Conservation (phyloP, 2,113 vertebrate genomes). For the Vireo altiloquus region DNA sequence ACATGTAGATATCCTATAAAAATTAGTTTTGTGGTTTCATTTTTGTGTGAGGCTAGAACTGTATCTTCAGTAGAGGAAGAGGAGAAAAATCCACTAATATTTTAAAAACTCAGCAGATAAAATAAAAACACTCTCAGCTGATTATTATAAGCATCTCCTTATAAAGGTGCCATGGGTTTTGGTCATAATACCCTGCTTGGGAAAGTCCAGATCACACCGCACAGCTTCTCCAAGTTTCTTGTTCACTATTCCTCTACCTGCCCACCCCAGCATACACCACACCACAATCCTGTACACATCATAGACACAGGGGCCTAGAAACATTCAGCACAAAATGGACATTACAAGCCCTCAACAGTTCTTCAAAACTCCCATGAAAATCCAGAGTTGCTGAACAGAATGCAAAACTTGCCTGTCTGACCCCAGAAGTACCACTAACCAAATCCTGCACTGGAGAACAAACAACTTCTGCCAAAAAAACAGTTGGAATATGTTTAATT, state of each 20-base stretch:
- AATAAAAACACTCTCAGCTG: not conserved
- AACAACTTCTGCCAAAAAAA: not conserved
- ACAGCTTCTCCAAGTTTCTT: not conserved
- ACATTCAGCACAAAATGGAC: not conserved
- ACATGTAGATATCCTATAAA: not conserved
- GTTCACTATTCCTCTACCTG: not conserved
- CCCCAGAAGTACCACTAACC: not conserved
- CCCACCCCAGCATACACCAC: not conserved
- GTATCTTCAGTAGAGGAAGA: not conserved
- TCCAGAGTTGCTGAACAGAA: not conserved
- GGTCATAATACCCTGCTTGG: not conserved
- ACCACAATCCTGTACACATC: not conserved
- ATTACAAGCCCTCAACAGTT: not conserved
- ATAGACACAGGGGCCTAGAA: not conserved
- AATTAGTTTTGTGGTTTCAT: not conserved
- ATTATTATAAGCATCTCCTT: not conserved
- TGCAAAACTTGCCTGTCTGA: not conserved
- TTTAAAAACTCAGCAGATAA: not conserved
- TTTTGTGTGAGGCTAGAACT: not conserved
- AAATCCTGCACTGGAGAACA: not conserved
- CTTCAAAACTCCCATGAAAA: not conserved
- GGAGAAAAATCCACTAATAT: not conserved
- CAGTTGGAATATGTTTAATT: not conserved
- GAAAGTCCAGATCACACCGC: not conserved
- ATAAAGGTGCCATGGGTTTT: not conserved